These are phyloP conservation scores for Camelus dromedarius DNA, from an alignment of 2,113 vertebrate species.

Conservation along the genomic window DNA sequence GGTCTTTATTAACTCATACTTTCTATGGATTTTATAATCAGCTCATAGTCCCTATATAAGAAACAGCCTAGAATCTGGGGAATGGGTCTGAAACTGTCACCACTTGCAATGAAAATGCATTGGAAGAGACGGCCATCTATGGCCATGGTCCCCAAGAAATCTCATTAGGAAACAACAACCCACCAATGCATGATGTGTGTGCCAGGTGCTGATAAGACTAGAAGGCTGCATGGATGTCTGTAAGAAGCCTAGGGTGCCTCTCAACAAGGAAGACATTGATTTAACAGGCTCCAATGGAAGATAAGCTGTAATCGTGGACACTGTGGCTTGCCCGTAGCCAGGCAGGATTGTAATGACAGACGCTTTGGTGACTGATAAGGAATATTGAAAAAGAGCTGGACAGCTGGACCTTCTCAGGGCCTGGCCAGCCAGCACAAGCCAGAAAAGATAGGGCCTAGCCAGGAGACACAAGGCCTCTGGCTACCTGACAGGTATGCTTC, in stretches of 20 bases:
- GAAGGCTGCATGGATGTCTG: not conserved
- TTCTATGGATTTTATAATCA: constrained; percentile 6
- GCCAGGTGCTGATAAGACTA: constrained; percentile 45
- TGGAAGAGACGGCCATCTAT: constrained; percentile 9
- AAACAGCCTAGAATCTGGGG: not conserved
- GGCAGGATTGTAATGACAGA: constrained; percentile 46
- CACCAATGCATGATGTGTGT: not conserved
- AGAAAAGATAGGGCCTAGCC: not conserved
- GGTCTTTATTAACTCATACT: not conserved
- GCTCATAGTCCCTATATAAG: not conserved
- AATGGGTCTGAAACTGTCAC: not conserved
- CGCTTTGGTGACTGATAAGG: constrained; percentile 54
- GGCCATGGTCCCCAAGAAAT: constrained; percentile 21
- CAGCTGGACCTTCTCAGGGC: not conserved
- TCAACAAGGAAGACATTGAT: constrained; percentile 12
- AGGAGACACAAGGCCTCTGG: not conserved
- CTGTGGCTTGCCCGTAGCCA: not conserved
- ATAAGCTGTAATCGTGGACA: constrained; percentile 62
- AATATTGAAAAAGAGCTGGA: constrained; percentile 17
- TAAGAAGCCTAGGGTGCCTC: constrained; percentile 14
- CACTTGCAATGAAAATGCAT: not conserved
- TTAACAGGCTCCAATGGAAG: constrained; percentile 41
- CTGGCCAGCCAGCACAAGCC: not conserved
- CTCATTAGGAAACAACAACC: constrained; percentile 39
- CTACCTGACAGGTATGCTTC: not conserved